A percentile compares a stretch with the other conserved stretches of the same genome.
Evolutionary conservation across 2,888 invertebrate genomes (phyloP).

Genomic region (Oeneis ivallda): DNA sequence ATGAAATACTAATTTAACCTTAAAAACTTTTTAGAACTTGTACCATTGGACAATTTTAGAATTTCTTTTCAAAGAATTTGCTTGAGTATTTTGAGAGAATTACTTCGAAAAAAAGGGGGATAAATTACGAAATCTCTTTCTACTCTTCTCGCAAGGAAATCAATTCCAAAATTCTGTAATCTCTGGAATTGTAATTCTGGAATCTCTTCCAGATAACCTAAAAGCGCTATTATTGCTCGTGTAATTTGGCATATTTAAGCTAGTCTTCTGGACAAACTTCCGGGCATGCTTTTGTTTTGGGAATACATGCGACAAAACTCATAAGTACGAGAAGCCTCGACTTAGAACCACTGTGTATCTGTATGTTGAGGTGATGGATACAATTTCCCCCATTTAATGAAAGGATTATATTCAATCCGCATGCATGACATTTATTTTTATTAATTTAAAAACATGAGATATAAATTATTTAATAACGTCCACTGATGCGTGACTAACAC

Average conservation of each 20-base stretch:
- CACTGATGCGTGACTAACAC: constrained; percentile 1
- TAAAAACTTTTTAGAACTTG: too few species aligned
- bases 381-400: constrained; percentile 24
- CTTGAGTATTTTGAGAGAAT: too few species aligned
- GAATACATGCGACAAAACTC: constrained; percentile 7
- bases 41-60: too few species aligned
- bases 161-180: too few species aligned
- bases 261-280: neutral
- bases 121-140: neutral
- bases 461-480: neutral
- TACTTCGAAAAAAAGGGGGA: too few species aligned
- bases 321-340: neutral
- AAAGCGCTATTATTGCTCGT: neutral
- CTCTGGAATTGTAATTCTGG: too few species aligned
- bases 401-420: constrained; percentile 5
- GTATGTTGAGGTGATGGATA: constrained; percentile 16
- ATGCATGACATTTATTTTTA: constrained; percentile 4
- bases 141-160: neutral
- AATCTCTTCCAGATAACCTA: neutral
- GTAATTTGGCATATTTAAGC: neutral
- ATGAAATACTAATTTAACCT: too few species aligned
- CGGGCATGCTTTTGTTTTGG: constrained; percentile 5
- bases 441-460: neutral
- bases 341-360: neutral
- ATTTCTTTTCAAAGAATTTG: too few species aligned